A percentile compares a stretch with the other conserved stretches of the same genome.
phyloP scores from a whole-genome alignment of 2,113 vertebrate species.

The Corythaixoides concolor region DNA sequence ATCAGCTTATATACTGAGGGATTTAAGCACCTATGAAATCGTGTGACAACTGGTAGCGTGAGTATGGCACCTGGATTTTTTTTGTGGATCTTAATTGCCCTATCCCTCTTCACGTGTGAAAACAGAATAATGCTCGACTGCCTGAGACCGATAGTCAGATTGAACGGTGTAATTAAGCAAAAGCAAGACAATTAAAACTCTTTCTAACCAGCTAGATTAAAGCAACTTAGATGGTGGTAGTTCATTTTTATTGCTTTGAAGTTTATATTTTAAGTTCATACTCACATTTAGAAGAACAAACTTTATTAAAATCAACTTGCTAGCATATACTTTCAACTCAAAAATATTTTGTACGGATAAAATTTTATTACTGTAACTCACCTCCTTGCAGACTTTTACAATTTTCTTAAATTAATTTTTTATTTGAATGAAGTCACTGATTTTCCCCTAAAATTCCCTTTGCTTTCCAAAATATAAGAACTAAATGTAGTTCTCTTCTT shows the following conservation, averaged over 20 bases:
- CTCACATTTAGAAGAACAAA: neutral
- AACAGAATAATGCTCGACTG: neutral
- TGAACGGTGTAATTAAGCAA: constrained; percentile 24
- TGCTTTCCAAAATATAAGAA: neutral
- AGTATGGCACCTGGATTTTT: neutral
- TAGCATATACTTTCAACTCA: neutral
- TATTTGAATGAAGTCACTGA: neutral
- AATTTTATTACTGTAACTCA: neutral
- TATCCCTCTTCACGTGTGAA: neutral
- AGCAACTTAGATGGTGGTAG: neutral
- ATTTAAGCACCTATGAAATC: neutral
- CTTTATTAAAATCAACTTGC: neutral
- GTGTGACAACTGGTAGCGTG: neutral
- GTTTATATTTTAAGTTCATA: neutral
- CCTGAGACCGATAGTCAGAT: neutral
- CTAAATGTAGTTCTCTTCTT: neutral
- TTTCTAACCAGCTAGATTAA: neutral
- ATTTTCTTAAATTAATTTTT: neutral
- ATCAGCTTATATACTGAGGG: neutral
- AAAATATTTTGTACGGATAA: neutral
- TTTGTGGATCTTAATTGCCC: neutral
- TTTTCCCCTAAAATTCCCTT: neutral
- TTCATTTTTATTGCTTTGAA: constrained; percentile 15
- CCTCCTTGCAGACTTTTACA: neutral
- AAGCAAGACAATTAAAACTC: neutral